A percentile compares a stretch with the other conserved stretches of the same genome.
Evolutionary conservation across 2,888 invertebrate species (phyloP).

Genomic region (Dione vanillae): DNA sequence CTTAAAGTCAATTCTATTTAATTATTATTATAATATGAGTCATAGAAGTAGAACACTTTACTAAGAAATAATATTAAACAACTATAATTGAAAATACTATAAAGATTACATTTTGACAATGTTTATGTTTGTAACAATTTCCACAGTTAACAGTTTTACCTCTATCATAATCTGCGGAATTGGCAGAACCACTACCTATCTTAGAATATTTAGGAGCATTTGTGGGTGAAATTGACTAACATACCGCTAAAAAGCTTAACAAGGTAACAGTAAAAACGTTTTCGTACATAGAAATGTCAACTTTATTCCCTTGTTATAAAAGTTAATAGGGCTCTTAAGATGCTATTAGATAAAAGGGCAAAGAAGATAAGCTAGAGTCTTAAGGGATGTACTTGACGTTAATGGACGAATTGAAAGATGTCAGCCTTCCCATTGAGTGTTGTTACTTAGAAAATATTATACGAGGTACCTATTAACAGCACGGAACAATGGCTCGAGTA

Average conservation of each 20-base stretch:
- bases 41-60: background rate
- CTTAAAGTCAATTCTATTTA: background rate
- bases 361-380: constrained; percentile 29
- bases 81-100: background rate
- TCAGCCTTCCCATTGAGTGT: constrained; percentile 43
- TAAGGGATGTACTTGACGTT: constrained; percentile 42
- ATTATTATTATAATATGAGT: background rate
- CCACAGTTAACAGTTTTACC: constrained; percentile 38
- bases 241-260: constrained; percentile 40
- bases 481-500: constrained; percentile 34
- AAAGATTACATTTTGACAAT: constrained; percentile 22
- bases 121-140: constrained; percentile 28
- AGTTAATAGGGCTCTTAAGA: constrained; percentile 34
- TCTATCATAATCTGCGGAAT: constrained; percentile 49
- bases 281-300: constrained; percentile 30
- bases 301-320: constrained; percentile 38
- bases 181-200: constrained; percentile 50
- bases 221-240: constrained; percentile 51
- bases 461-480: constrained; percentile 35
- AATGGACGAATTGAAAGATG: constrained; percentile 46
- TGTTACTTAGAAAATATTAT: constrained; percentile 38
- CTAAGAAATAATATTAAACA: background rate
- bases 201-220: constrained; percentile 44
- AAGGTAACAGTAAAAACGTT: constrained; percentile 28
- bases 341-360: constrained; percentile 34